These are phyloP conservation scores for Mamestra brassicae DNA, from an alignment of 2,888 invertebrate genomes.

Conservation along the genomic window DNA sequence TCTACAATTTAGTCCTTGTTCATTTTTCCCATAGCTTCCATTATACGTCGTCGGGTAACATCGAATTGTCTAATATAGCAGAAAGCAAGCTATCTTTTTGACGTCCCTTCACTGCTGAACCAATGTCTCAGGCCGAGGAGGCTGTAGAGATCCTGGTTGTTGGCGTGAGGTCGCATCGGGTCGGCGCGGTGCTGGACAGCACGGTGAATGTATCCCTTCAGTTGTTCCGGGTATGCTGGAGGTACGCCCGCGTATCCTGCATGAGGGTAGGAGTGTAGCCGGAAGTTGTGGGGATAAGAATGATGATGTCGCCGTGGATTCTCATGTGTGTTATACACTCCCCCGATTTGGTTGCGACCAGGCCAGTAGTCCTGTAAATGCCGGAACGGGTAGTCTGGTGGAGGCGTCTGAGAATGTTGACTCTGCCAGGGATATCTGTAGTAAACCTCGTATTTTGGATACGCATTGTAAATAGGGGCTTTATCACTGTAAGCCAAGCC, in stretches of 20 bases:
- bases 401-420: constrained; percentile 83
- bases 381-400: constrained; percentile 85
- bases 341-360: constrained; percentile 81
- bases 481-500: constrained; percentile 65
- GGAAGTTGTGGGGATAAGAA: constrained; percentile 83
- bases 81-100: constrained; percentile 86
- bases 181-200: constrained; percentile 76
- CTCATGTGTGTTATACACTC: constrained; percentile 84
- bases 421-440: constrained; percentile 86
- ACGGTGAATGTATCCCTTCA: constrained; percentile 80
- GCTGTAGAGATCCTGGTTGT: constrained; percentile 86
- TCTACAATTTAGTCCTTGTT: constrained; percentile 59
- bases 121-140: constrained; percentile 88
- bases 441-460: constrained; percentile 77
- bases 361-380: constrained; percentile 89
- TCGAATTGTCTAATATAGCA: constrained; percentile 83
- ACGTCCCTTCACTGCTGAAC: constrained; percentile 87
- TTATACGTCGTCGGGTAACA: constrained; percentile 90
- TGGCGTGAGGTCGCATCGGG: constrained; percentile 77
- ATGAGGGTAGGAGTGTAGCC: constrained; percentile 79
- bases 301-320: constrained; percentile 88
- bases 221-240: constrained; percentile 77
- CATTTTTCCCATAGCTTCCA: constrained; percentile 87
- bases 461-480: constrained; percentile 60
- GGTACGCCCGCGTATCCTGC: constrained; percentile 74